Conservation (phyloP, 2,797 vertebrate species). For the Borostomias antarcticus region DNA sequence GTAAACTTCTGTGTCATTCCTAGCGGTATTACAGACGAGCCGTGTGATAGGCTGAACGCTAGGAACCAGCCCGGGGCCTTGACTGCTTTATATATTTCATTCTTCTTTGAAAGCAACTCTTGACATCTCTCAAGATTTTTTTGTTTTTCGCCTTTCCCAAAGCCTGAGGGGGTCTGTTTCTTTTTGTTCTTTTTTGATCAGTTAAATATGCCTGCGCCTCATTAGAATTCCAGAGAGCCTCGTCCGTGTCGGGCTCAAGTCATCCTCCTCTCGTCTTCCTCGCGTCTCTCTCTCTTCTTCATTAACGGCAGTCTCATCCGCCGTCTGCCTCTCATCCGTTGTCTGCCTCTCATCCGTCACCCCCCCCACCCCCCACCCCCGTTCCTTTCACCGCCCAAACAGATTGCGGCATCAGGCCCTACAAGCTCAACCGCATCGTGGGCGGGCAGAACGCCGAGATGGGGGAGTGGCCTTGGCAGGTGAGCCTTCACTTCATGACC, state of each 20-base stretch:
- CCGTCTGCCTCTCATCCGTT: background rate
- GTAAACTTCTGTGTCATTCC: conserved; percentile 54
- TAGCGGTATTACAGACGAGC: conserved; percentile 25
- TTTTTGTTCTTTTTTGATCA: conserved; percentile 47
- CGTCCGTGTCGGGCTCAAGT: conserved; percentile 39
- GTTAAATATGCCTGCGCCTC: conserved; percentile 44
- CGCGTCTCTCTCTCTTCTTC: conserved; percentile 27
- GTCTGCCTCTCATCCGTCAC: background rate
- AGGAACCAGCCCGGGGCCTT: conserved; percentile 47
- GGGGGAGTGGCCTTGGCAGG: conserved; percentile 87
- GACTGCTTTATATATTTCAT: conserved; percentile 63
- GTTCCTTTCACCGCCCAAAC: conserved; percentile 21
- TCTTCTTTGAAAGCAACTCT: conserved; percentile 61
- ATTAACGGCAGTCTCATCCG: conserved; percentile 26
- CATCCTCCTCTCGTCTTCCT: conserved; percentile 32
- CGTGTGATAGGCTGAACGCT: conserved; percentile 43
- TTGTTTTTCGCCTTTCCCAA: conserved; percentile 42
- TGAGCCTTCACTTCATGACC: conserved; percentile 75
- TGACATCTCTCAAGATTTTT: conserved; percentile 58
- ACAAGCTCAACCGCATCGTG: conserved; percentile 82
- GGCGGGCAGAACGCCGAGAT: conserved; percentile 77
- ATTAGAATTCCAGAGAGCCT: conserved; percentile 51
- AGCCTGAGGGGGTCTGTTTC: conserved; percentile 60
- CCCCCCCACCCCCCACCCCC: background rate
- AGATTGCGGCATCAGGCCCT: conserved; percentile 79